Evolutionary conservation across 2,113 vertebrate genomes (phyloP), one percentile per base, ranked within the genome.

Genomic region (Notiomystis cincta): DNA sequence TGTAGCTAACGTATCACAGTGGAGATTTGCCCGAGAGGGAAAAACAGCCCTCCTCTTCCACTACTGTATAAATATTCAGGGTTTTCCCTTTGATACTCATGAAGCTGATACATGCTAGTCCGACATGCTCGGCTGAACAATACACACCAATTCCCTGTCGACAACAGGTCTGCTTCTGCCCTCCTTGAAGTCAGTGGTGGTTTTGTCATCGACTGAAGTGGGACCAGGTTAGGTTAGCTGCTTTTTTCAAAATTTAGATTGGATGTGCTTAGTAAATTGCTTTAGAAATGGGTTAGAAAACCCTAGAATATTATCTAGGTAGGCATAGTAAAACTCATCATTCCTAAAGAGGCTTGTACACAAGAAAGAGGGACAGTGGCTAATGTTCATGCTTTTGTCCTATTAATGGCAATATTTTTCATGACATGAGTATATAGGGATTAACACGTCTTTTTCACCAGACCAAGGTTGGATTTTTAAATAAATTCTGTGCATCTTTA

Each of bases 1-100:
- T 16, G 13, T 28, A 69, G 57, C 64, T 51, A n/a, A 47, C 1
- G 0, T 45, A 28, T 62, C 60, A 30, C 60, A 27, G 51, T 6
- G 40, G 62, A 91, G 72, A 35, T 57, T 87, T 19, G 42, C 20
- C 44, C 69, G 31, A 82, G 51, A 93, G 72, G 64, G 61, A 28
- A 60, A 86, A 90, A 4, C 53, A 92, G 64, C 69, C 62, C 27
- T 62, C 47, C 64, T 64, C 71, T 88, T 51, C 10, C 21, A 75
- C 69, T 35, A 25, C 14, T 1, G 0, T 53, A 90, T 94, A 97
- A 96, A 96, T 96, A 96, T 94, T 96, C 93, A 92, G 90, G 72
- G 80, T 90, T 96, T 96, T 96, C 92, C 95, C 86, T 96, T 94
- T 95, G 92, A 95, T 94, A 67, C 90, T 93, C 76, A 45, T 50